phyloP scores from a whole-genome alignment of 2,888 invertebrate genomes.

The Nomada ferruginata region DNA sequence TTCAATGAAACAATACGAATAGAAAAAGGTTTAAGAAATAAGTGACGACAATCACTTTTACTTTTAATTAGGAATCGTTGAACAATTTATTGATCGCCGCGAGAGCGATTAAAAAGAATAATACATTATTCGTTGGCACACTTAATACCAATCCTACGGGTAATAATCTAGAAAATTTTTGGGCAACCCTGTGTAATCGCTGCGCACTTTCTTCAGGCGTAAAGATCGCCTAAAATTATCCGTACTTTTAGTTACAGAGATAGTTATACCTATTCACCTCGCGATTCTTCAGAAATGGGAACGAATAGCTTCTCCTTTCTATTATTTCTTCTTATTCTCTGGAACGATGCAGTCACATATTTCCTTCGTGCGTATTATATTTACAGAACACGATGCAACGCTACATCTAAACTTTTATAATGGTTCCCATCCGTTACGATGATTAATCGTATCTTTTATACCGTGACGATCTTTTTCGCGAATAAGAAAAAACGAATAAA shows the following conservation, averaged over 20 bases:
- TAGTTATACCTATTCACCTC: slow-evolving; percentile 34
- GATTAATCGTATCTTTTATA: neutral
- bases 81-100: too few relatives aligned
- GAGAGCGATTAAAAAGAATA: too few relatives aligned
- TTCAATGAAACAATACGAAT: too few relatives aligned
- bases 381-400: slow-evolving; percentile 2
- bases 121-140: too few relatives aligned
- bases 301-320: slow-evolving; percentile 17
- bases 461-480: too few relatives aligned
- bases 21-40: too few relatives aligned
- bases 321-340: neutral
- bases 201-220: neutral
- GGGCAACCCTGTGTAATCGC: neutral
- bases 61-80: too few relatives aligned
- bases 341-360: slow-evolving; percentile 23
- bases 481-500: too few relatives aligned
- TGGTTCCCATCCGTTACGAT: neutral
- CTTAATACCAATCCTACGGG: too few relatives aligned
- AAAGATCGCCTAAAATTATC: slow-evolving; percentile 46
- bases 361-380: slow-evolving; percentile 33
- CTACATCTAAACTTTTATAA: slow-evolving; percentile 32
- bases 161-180: neutral
- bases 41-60: too few relatives aligned
- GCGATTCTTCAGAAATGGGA: slow-evolving; percentile 58
- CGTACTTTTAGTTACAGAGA: slow-evolving; percentile 61